These are phyloP conservation scores for Cardiocondyla obscurior DNA, from an alignment of 1,140 invertebrate species.

Conservation along the genomic window DNA sequence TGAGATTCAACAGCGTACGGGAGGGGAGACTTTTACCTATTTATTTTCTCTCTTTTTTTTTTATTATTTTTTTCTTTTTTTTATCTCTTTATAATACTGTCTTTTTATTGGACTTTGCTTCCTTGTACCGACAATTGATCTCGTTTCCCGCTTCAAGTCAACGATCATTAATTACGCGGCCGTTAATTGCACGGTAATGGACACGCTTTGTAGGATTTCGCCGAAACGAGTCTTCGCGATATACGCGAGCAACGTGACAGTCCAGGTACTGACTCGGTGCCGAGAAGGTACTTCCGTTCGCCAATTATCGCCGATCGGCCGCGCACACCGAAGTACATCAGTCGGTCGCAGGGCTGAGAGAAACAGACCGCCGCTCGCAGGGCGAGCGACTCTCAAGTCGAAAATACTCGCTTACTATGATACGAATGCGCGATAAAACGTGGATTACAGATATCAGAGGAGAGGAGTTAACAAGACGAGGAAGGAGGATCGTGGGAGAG, in stretches of 20 bases:
- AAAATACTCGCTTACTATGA: constrained; percentile 26
- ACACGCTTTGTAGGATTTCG: constrained; percentile 13
- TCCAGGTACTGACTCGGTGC: constrained; percentile 35
- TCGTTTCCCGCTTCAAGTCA: constrained; percentile 10
- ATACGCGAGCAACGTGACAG: constrained; percentile 23
- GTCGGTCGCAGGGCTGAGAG: constrained; percentile 38
- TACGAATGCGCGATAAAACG: constrained; percentile 44
- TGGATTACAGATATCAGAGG: constrained; percentile 40
- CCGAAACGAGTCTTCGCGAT: constrained; percentile 7
- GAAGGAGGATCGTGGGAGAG: not conserved
- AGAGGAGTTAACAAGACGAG: constrained; percentile 14
- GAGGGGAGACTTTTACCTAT: constrained; percentile 20
- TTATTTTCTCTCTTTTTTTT: not conserved
- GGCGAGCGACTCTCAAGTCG: constrained; percentile 24
- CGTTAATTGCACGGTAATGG: not conserved
- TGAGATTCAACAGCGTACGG: constrained; percentile 33
- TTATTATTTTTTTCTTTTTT: not conserved
- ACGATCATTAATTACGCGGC: constrained; percentile 13
- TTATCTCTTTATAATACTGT: constrained; percentile 15
- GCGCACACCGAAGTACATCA: constrained; percentile 14
- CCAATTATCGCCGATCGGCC: not conserved
- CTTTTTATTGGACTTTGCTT: constrained; percentile 44
- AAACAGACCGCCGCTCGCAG: constrained; percentile 16
- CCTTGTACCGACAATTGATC: constrained; percentile 25
- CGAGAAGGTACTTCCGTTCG: constrained; percentile 10